Percentiles rank a stretch among this genome's conserved stretches.
These are phyloP conservation scores for Dicerorhinus sumatrensis DNA, from an alignment of 2,113 vertebrate genomes.

Conservation along the genomic window DNA sequence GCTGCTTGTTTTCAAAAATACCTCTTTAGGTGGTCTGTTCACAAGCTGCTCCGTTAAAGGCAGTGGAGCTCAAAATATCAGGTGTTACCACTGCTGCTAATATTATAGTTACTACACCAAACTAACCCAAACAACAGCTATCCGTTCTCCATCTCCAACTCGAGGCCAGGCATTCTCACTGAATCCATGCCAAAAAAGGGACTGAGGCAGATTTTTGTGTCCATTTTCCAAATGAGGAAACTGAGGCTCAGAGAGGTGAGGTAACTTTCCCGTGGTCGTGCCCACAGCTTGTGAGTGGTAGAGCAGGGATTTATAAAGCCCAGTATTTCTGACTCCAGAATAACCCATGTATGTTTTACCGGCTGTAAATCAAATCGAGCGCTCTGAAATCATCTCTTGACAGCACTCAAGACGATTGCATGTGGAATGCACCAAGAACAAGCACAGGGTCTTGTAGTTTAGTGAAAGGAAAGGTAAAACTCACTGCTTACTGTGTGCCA, in stretches of 20 bases:
- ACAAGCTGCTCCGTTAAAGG: background rate
- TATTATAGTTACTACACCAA: fast-evolving
- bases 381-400: background rate
- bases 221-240: background rate
- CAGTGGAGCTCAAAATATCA: no score
- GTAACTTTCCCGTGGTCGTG: fast-evolving
- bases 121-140: fast-evolving
- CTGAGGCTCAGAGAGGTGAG: background rate
- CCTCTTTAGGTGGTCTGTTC: background rate
- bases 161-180: background rate
- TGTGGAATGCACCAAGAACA: background rate
- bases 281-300: background rate
- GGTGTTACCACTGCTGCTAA: no score
- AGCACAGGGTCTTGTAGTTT: fast-evolving
- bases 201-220: background rate
- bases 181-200: background rate
- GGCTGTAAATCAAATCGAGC: background rate
- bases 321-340: background rate
- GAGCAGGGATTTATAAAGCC: background rate
- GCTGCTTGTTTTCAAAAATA: background rate
- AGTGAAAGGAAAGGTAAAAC: background rate
- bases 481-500: background rate
- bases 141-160: fast-evolving
- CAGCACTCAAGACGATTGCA: background rate
- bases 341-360: fast-evolving